Evolutionary conservation across 2,113 vertebrate species (phyloP).

Genomic region (Dissostichus mawsoni): DNA sequence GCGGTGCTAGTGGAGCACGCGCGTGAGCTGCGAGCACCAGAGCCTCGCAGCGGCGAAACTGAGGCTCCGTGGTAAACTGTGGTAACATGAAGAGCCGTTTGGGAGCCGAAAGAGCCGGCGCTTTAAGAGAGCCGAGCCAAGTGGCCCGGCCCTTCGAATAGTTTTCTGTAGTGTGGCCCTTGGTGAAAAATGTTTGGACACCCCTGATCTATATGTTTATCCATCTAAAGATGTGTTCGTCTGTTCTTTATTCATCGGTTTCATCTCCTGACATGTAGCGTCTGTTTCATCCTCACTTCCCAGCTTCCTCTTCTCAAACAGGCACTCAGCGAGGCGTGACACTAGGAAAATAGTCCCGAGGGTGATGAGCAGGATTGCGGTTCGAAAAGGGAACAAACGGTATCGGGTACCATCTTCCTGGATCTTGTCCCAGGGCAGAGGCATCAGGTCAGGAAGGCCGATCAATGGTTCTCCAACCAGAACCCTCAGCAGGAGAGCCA

Average conservation of each 20-base stretch:
- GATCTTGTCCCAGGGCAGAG: slow-evolving; percentile 50
- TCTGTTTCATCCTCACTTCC: background rate
- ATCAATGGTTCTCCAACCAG: slow-evolving; percentile 48
- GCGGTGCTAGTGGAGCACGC: too few relatives aligned
- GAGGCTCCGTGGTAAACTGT: too few relatives aligned
- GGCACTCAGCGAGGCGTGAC: slow-evolving; percentile 4
- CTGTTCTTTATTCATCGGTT: background rate
- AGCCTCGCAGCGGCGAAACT: too few relatives aligned
- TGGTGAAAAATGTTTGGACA: too few relatives aligned
- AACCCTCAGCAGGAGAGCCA: slow-evolving; percentile 37
- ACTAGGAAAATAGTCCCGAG: slow-evolving; percentile 6
- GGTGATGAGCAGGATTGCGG: slow-evolving; percentile 43
- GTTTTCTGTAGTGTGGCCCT: too few relatives aligned
- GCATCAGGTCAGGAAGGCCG: slow-evolving; percentile 44
- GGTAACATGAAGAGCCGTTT: too few relatives aligned
- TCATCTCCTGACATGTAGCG: background rate
- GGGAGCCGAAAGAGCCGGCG: too few relatives aligned
- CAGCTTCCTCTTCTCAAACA: slow-evolving; percentile 19
- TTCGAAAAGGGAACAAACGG: slow-evolving; percentile 54
- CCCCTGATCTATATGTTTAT: too few relatives aligned
- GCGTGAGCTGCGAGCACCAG: too few relatives aligned
- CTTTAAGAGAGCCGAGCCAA: too few relatives aligned
- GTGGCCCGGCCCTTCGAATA: too few relatives aligned
- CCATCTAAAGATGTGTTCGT: too few relatives aligned
- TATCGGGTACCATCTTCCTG: slow-evolving; percentile 24